Base-by-base conservation (phyloP, 2,888 invertebrate genomes). In the Electrophaes corylata region DNA sequence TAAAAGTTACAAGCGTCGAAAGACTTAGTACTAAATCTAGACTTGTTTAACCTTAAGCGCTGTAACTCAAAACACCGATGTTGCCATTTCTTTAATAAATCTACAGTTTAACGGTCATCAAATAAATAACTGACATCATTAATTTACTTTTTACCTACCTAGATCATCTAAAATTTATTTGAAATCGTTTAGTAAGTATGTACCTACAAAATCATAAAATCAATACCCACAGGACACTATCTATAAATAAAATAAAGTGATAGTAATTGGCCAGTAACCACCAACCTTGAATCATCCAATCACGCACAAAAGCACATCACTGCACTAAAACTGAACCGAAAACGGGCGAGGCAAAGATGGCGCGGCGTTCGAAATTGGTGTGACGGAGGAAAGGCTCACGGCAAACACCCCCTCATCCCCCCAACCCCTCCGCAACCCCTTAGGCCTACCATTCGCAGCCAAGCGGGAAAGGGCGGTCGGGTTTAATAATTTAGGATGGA, bases 401-500 rank as follows among this genome's bases (percentile, higher is more conserved):
- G 78, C 80, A 83, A 85, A 62, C 50, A 59, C 62, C 64, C 26
- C 66, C 59, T 16, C 37, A 10, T 3, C 65, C 65, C 55, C 55
- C 23, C 47, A 12, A 4, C 47, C 35, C 46, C 19, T 0, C 11
- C 31, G 19, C 46, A 10, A 3, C 20, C 64, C 65, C 55, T 56
- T 37, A 8, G 26, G 2, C 60, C 63, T 71, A 81, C 75, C 83
- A 76, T 77, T 83, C 81, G 79, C 85, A 74, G 84, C 82, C 84
- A 77, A 86, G 87, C 84, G 88, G 87, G 77, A 87, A 88, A 85
- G 85, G 88, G 86, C 88, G 87, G 83, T 83, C 87, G 84, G 66
- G 64, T 83, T 89, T 78, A 88, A 91, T 91, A 86, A 89, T 90
- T 86, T 80, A 87, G 68, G 66, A 72, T 62, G 78, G 64, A 78